Evolutionary conservation across 2,113 vertebrate genomes (phyloP).

Genomic region (Pan paniscus): DNA sequence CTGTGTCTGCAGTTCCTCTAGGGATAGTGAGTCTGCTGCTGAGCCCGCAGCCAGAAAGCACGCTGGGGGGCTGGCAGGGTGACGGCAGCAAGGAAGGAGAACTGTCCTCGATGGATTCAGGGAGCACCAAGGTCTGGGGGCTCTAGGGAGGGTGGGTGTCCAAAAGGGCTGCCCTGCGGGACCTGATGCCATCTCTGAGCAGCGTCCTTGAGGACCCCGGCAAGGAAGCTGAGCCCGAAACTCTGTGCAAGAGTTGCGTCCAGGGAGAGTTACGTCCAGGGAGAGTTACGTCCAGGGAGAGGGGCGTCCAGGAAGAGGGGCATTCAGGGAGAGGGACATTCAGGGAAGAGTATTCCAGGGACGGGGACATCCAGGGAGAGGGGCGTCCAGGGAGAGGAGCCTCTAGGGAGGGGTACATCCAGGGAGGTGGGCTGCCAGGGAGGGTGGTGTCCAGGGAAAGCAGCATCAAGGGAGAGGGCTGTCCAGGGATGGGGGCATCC

Average conservation of each 20-base stretch:
- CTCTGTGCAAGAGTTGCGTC: background rate
- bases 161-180: background rate
- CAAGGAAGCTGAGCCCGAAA: accelerated
- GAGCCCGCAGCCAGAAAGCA: background rate
- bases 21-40: too few species aligned
- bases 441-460: too few species aligned
- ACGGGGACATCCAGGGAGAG: accelerated
- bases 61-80: accelerated
- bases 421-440: too few species aligned
- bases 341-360: too few species aligned
- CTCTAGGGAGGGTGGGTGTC: background rate
- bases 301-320: accelerated
- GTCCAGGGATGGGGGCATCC: too few species aligned
- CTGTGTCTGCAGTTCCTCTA: background rate
- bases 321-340: too few species aligned
- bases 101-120: background rate
- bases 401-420: too few species aligned
- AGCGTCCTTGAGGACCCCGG: accelerated
- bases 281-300: too few species aligned
- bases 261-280: accelerated
- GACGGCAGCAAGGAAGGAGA: background rate
- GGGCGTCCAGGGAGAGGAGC: too few species aligned
- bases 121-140: background rate
- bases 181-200: background rate
- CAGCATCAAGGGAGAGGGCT: accelerated